Percentiles rank a stretch among this genome's conserved stretches.
These are phyloP conservation scores for Pyrgilauda ruficollis DNA, from an alignment of 2,113 vertebrate genomes.

Conservation along the genomic window DNA sequence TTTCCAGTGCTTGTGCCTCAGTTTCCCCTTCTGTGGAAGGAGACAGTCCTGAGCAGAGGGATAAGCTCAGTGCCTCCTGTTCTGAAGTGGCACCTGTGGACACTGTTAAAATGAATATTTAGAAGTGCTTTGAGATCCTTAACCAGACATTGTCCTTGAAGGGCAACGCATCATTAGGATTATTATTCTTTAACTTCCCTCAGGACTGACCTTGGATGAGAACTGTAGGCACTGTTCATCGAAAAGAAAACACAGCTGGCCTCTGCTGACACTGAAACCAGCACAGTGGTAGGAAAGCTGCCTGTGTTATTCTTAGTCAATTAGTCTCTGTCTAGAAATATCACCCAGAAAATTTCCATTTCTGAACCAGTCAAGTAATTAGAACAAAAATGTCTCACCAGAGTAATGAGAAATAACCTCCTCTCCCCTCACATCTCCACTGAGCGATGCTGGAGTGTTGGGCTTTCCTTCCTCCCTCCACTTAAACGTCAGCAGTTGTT, in stretches of 20 bases:
- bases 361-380: neutral
- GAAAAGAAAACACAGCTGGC: constrained; percentile 67
- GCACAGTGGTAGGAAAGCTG: constrained; percentile 27
- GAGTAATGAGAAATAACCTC: neutral
- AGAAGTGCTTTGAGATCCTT: neutral
- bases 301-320: constrained; percentile 53
- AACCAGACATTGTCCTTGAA: neutral
- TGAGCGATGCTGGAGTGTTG: neutral
- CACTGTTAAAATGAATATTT: neutral
- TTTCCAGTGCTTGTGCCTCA: neutral
- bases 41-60: neutral
- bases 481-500: neutral
- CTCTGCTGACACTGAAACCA: constrained; percentile 30
- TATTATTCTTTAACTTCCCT: constrained; percentile 27
- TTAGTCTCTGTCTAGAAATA: constrained; percentile 50
- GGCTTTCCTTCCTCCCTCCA: neutral
- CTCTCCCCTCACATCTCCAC: neutral
- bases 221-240: constrained; percentile 22
- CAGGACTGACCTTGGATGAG: constrained; percentile 38
- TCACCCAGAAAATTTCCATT: constrained; percentile 44
- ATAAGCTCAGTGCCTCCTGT: neutral
- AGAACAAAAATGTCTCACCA: neutral
- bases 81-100: neutral
- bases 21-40: neutral
- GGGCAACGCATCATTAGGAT: constrained; percentile 12